A percentile compares a stretch with the other conserved stretches of the same genome.
Conservation (phyloP, 2,113 vertebrate genomes). For the Orcinus orca region DNA sequence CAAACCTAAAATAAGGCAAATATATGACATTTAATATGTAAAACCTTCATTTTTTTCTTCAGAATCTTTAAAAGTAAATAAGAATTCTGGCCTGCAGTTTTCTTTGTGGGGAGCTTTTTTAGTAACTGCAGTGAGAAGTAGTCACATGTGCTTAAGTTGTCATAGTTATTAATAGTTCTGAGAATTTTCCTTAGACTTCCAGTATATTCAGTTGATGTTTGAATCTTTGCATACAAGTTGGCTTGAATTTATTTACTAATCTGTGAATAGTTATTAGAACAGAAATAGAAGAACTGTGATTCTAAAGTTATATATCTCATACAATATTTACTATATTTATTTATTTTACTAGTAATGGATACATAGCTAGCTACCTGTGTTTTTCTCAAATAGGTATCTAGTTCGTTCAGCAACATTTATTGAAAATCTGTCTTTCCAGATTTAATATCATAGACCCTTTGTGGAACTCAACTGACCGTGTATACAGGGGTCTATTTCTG, state of each 20-base stretch:
- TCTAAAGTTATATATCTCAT: neutral
- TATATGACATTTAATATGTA: neutral
- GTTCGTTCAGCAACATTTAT: neutral
- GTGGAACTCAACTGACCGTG: neutral
- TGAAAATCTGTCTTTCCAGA: neutral
- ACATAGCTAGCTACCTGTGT: neutral
- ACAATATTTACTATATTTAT: neutral
- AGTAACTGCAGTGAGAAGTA: neutral
- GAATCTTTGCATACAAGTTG: neutral
- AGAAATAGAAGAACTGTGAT: neutral
- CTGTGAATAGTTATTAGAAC: neutral
- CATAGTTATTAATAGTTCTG: constrained; percentile 27
- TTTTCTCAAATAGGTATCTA: neutral
- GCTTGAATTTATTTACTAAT: neutral
- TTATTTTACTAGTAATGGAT: neutral
- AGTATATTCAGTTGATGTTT: neutral
- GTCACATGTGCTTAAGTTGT: neutral
- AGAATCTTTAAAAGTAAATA: neutral
- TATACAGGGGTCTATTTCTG: neutral
- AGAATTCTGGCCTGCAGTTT: neutral
- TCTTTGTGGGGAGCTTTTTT: neutral
- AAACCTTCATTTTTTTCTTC: neutral
- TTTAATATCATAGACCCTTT: neutral
- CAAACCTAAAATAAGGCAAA: neutral
- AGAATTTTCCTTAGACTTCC: constrained; percentile 18